Evolutionary conservation across 2,888 invertebrate species (phyloP).

Genomic region (Calameuta idolon): DNA sequence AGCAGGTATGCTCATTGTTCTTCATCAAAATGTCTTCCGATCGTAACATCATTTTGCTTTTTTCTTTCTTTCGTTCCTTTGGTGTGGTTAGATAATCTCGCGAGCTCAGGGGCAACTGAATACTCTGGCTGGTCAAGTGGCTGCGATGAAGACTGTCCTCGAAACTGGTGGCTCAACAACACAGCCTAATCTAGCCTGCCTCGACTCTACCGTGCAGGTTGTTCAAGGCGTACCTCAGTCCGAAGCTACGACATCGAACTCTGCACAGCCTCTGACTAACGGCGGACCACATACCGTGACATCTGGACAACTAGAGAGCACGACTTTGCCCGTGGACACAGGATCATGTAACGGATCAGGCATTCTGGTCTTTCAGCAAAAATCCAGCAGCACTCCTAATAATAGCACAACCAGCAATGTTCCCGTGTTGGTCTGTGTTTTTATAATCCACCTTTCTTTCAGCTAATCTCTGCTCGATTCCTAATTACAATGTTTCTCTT

Average conservation of each 20-base stretch:
- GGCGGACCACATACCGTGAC: constrained; percentile 50
- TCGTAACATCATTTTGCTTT: neutral
- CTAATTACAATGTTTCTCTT: constrained; percentile 4
- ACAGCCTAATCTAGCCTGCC: constrained; percentile 40
- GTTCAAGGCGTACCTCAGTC: constrained; percentile 31
- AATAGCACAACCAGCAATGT: constrained; percentile 71
- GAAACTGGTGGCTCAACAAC: constrained; percentile 52
- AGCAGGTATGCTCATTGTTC: constrained; percentile 47
- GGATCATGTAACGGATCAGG: constrained; percentile 65
- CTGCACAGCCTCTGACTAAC: constrained; percentile 51
- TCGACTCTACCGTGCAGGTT: constrained; percentile 26
- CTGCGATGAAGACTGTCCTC: constrained; percentile 53
- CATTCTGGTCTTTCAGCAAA: constrained; percentile 68
- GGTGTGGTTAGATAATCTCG: constrained; percentile 54
- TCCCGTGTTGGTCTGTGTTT: constrained; percentile 71
- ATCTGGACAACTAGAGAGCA: constrained; percentile 50
- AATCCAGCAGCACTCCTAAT: constrained; percentile 62
- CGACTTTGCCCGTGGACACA: constrained; percentile 58
- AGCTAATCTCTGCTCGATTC: no score
- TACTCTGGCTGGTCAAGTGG: constrained; percentile 53
- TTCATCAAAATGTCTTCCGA: neutral
- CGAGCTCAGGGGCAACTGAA: constrained; percentile 61
- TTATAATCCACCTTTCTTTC: no score
- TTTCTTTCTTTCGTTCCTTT: no score
- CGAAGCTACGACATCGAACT: constrained; percentile 39